Conservation (phyloP, 2,113 vertebrate genomes). For the Pygoscelis antarcticus region DNA sequence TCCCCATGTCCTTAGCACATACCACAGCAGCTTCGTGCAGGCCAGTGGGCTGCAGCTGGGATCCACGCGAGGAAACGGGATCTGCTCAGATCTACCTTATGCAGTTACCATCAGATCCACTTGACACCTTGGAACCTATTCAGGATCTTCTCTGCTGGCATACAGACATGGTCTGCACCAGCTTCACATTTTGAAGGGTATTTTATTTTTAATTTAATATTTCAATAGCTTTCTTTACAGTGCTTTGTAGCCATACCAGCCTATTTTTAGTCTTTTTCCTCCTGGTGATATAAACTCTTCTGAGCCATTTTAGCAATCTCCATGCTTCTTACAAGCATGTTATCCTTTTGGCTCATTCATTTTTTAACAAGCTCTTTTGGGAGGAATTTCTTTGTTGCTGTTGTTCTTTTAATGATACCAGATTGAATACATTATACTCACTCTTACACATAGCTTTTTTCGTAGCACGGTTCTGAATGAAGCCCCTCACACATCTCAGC, state of each 20-base stretch:
- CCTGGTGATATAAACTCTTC: not conserved
- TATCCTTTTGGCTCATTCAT: not conserved
- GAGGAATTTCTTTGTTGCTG: not conserved
- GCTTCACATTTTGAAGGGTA: not conserved
- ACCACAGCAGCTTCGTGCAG: not conserved
- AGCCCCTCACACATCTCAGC: not conserved
- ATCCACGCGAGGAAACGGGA: accelerated
- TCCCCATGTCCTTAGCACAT: not conserved
- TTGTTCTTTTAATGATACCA: not conserved
- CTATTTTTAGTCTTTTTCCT: not conserved
- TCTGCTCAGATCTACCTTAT: not conserved
- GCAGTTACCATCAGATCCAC: not conserved
- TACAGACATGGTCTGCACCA: not conserved
- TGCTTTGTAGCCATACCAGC: not conserved
- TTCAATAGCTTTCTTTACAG: not conserved
- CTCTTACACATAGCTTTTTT: not conserved
- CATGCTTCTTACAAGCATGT: not conserved
- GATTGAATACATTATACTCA: not conserved
- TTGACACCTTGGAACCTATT: not conserved
- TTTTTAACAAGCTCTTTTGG: not conserved
- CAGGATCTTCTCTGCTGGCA: not conserved
- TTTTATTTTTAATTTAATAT: not conserved
- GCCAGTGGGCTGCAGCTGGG: not conserved
- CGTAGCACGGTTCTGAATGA: not conserved
- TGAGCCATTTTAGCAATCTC: not conserved